Conservation (phyloP, 2,797 vertebrate genomes). For the Etheostoma perlongum region DNA sequence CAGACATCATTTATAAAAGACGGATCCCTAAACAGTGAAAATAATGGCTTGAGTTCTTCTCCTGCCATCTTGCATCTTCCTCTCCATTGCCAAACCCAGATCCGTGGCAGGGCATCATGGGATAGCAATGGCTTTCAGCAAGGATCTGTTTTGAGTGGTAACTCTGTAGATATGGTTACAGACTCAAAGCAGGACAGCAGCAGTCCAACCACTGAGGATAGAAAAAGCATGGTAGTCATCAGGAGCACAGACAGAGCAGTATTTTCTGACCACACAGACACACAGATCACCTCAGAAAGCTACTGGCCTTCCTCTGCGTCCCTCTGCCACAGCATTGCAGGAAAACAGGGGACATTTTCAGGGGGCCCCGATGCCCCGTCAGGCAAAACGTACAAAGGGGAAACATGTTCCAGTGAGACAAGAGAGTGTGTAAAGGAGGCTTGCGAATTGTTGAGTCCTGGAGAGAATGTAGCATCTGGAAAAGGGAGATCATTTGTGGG, state of each 20-base stretch:
- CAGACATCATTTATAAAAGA: slow-evolving; percentile 69
- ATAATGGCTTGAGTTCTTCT: slow-evolving; percentile 70
- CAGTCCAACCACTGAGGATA: slow-evolving; percentile 70
- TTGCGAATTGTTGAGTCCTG: slow-evolving; percentile 68
- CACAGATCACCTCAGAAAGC: slow-evolving; percentile 58
- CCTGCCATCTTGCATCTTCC: slow-evolving; percentile 83
- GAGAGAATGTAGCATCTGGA: slow-evolving; percentile 44
- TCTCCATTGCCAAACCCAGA: slow-evolving; percentile 82
- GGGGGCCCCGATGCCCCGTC: slow-evolving; percentile 16
- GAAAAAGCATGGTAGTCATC: slow-evolving; percentile 69
- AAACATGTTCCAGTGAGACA: slow-evolving; percentile 29
- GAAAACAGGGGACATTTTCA: slow-evolving; percentile 44
- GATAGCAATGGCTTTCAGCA: slow-evolving; percentile 60
- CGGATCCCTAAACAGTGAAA: slow-evolving; percentile 54
- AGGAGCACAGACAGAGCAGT: slow-evolving; percentile 77
- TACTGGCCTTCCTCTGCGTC: slow-evolving; percentile 47
- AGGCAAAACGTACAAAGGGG: slow-evolving; percentile 36
- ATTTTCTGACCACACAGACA: slow-evolving; percentile 67
- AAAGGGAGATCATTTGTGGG: slow-evolving; percentile 44
- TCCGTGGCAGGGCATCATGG: slow-evolving; percentile 71
- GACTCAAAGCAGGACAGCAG: slow-evolving; percentile 50
- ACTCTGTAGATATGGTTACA: slow-evolving; percentile 36
- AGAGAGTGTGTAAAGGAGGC: slow-evolving; percentile 58
- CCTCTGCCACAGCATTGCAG: slow-evolving; percentile 38
- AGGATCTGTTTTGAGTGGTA: slow-evolving; percentile 50